Evolutionary conservation across 2,797 vertebrate genomes (phyloP).

Genomic region (Enteromius thamalakanensis): DNA sequence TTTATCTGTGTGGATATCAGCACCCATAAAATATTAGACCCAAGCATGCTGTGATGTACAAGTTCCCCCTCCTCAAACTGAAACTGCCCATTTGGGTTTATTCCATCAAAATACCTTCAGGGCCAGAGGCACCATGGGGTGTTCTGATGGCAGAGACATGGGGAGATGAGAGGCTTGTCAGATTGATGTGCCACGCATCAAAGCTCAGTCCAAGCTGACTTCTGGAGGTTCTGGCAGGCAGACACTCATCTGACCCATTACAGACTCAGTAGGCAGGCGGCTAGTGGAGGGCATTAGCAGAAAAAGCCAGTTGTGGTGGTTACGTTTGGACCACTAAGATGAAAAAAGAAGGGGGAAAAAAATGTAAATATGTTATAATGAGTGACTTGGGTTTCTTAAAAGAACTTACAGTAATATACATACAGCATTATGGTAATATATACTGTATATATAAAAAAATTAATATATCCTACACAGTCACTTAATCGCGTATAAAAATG

Average conservation of each 20-base stretch:
- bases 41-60: constrained; percentile 43
- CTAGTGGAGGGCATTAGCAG: constrained; percentile 20
- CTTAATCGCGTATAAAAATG: not conserved
- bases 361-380: not conserved
- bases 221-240: constrained; percentile 15
- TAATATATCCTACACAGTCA: not conserved
- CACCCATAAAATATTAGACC: constrained; percentile 32
- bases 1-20: constrained; percentile 12
- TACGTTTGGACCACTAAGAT: constrained; percentile 20
- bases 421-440: not conserved
- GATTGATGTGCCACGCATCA: constrained; percentile 54
- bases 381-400: not conserved
- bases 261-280: constrained; percentile 26
- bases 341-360: not conserved
- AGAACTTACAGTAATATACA: not conserved
- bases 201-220: constrained; percentile 32
- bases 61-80: constrained; percentile 62
- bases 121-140: constrained; percentile 15
- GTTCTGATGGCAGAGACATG: constrained; percentile 34
- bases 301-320: not conserved
- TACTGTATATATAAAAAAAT: not conserved
- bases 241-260: constrained; percentile 34
- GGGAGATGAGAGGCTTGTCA: constrained; percentile 56
- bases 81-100: constrained; percentile 46
- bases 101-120: constrained; percentile 51